Evolutionary conservation across 2,888 invertebrate species (phyloP), one percentile per base, ranked within the genome.

Genomic region (Thymelicus acteon): DNA sequence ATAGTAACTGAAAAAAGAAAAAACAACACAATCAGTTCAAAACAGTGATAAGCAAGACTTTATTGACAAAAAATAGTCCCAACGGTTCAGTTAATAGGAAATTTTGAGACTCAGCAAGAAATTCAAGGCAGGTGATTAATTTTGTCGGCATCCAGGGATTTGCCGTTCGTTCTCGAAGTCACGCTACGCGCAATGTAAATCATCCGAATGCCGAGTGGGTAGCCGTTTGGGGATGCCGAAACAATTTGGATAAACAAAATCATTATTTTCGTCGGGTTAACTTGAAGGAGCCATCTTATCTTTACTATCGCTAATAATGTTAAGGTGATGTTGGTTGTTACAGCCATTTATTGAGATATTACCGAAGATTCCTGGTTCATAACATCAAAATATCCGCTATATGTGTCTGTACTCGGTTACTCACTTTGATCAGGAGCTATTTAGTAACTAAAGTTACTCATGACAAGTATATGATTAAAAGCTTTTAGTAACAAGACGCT

Each of bases 111-210:
- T 76, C 77, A 76, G 80, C 79, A 83, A 83, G 82, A 79, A 80
- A 83, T 82, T 80, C 81, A 76, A 79, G 80, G 77, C 77, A 79
- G 80, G 82, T 87, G 86, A 89, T 89, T 90, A 89, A 90, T 90
- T 89, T 86, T 78, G 79, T 79, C 77, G 82, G 85, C 86, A 87
- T 88, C 86, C 84, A 83, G 82, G 85, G 86, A 88, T 85, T 86
- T 85, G 80, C 81, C 76, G 78, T 83, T 80, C 83, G 83, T 83
- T 83, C 81, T 80, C 80, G 80, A 75, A 88, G 88, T 86, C 88
- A 89, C 88, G 89, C 86, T 81, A 87, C 79, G 81, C 76, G 76
- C 81, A 78, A 79, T 80, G 85, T 87, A 88, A 89, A 89, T 89
- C 89, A 89, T 88, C 84, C 78, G 80, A 84, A 80, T 79, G 75